Evolutionary conservation across 2,888 invertebrate genomes (phyloP), one percentile per base, ranked within the genome.

Genomic region (Drosophila infuscata): DNA sequence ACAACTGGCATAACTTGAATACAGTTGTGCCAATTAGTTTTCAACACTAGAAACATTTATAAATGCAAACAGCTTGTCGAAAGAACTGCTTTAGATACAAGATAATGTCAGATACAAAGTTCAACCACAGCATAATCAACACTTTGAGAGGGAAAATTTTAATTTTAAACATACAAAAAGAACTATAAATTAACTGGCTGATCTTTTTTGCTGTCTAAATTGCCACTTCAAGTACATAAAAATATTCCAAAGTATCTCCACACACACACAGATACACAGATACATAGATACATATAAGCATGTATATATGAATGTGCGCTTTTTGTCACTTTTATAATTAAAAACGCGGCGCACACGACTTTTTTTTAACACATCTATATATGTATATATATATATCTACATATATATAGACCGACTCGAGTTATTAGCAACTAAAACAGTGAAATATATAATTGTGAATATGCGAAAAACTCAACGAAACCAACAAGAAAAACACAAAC

Each of bases 301-400:
- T 53, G 52, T 20, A 35, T 49, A 49, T 3, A 49, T 49, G 3
- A 6, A 29, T 61, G 35, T 51, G 60, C 30, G 63, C 36, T 38
- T 65, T 85, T 82, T 83, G 82, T 81, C 87, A 81, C 71, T 87
- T 82, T 86, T 82, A 83, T 82, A 82, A 82, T 86, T 82, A 82
- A 87, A 70, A 63, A 48, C 52, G 60, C 59, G 41, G 3, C 83
- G 73, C 73, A 85, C 81, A 79, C 72, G 56, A 64, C 53, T 77
- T 74, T 79, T 49, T 67, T 53, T 53, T 35, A 53, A 25, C 53
- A 58, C 52, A 65, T 36, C 33, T 56, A 17, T 69, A 36, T 46
- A 38, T 46, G 53, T 43, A 38, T 48, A 43, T 41, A 2, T 35
- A 35, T 48, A 51, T 48, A 38, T 38, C 7, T 32, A 53, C 29